Percentiles rank a stretch among this genome's conserved stretches.
These are phyloP conservation scores for Sphaeramia orbicularis DNA, from an alignment of 2,797 vertebrate species.

Conservation along the genomic window DNA sequence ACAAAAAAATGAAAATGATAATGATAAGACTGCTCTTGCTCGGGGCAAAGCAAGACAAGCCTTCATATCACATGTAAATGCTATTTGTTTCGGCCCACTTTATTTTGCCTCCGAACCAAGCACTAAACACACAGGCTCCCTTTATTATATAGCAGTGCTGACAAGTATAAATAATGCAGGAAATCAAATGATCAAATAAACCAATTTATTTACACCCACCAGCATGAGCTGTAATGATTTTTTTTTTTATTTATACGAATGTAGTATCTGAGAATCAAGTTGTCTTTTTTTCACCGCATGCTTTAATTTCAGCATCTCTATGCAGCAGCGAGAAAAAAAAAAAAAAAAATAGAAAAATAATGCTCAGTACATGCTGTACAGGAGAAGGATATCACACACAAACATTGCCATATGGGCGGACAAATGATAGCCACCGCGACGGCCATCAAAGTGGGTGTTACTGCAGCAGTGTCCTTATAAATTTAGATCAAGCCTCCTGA, in stretches of 20 bases:
- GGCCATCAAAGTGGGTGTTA: constrained; percentile 71
- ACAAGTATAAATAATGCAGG: constrained; percentile 66
- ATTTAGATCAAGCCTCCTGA: constrained; percentile 69
- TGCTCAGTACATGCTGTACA: constrained; percentile 40
- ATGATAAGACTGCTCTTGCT: constrained; percentile 61
- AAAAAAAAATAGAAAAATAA: constrained; percentile 10
- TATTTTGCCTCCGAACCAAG: constrained; percentile 47
- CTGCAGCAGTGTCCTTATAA: constrained; percentile 68
- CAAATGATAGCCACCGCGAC: constrained; percentile 63
- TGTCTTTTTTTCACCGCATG: constrained; percentile 21
- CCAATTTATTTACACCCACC: constrained; percentile 73
- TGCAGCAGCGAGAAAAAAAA: constrained; percentile 6
- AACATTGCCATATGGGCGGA: constrained; percentile 68
- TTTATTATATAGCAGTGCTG: constrained; percentile 44
- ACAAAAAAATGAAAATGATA: constrained; percentile 68
- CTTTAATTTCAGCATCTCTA: constrained; percentile 42
- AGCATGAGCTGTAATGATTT: constrained; percentile 53
- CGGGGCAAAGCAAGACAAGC: constrained; percentile 52
- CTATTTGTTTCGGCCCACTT: constrained; percentile 59
- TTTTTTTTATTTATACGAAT: constrained; percentile 51
- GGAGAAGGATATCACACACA: constrained; percentile 55
- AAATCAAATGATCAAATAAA: constrained; percentile 66
- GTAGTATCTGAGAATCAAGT: constrained; percentile 50
- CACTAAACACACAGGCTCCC: constrained; percentile 25
- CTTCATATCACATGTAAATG: constrained; percentile 50